phyloP scores from a whole-genome alignment of 2,888 invertebrate genomes.

The Rhamnusium bicolor region DNA sequence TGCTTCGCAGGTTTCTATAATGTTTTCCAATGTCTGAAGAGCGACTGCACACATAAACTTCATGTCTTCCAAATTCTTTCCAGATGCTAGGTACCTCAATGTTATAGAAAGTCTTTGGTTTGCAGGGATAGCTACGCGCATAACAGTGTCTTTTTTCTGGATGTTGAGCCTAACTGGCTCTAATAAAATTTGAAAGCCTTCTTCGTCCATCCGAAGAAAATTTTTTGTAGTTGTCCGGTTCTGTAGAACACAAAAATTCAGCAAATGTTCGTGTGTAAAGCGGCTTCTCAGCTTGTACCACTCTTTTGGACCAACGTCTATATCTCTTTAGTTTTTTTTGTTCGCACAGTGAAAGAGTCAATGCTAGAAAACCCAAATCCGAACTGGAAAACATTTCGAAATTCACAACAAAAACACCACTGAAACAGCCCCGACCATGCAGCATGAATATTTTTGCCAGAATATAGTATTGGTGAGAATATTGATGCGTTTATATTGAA shows the following conservation, averaged over 20 bases:
- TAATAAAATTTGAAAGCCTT: slow-evolving; percentile 37
- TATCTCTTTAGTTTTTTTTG: too few relatives aligned
- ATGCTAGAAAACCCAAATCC: too few relatives aligned
- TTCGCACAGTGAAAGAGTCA: too few relatives aligned
- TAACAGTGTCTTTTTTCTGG: slow-evolving; percentile 29
- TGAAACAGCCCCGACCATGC: too few relatives aligned
- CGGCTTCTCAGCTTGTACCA: slow-evolving; percentile 40
- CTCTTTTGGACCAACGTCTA: too few relatives aligned
- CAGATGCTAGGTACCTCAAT: slow-evolving; percentile 39
- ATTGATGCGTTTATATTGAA: too few relatives aligned
- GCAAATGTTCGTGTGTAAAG: too few relatives aligned
- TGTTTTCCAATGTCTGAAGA: slow-evolving; percentile 37
- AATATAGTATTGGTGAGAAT: too few relatives aligned
- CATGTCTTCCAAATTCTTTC: slow-evolving; percentile 42
- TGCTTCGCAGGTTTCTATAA: slow-evolving; percentile 42
- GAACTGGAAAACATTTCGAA: too few relatives aligned
- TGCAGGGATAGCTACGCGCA: slow-evolving; percentile 21
- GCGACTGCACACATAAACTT: slow-evolving; percentile 41
- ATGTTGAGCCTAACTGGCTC: slow-evolving; percentile 31
- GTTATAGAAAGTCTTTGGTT: slow-evolving; percentile 35
- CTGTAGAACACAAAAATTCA: slow-evolving; percentile 20
- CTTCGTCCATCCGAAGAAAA: slow-evolving; percentile 39
- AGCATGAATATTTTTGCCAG: too few relatives aligned
- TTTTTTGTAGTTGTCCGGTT: slow-evolving; percentile 43
- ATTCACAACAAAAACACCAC: too few relatives aligned